A percentile compares a stretch with the other conserved stretches of the same genome.
Conservation (phyloP, 2,888 invertebrate species). For the Podotricha telesiphe region DNA sequence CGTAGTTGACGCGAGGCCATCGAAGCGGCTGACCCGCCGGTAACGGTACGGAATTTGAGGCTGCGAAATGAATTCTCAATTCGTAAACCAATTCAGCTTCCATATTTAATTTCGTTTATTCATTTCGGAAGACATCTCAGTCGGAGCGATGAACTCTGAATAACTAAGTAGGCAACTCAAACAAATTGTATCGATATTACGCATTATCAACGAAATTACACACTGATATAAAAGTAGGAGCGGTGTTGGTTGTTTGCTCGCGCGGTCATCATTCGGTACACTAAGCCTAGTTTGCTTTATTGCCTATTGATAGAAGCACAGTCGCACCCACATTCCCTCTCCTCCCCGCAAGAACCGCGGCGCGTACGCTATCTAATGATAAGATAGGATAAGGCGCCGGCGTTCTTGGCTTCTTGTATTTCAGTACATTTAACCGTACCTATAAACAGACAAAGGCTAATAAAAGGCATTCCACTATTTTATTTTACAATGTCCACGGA, state of each 20-base stretch:
- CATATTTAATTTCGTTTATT: slow-evolving; percentile 29
- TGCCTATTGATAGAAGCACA: slow-evolving; percentile 25
- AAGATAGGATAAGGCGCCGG: slow-evolving; percentile 27
- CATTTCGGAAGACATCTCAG: slow-evolving; percentile 21
- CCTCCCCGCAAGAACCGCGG: not conserved
- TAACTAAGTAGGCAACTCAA: slow-evolving; percentile 31
- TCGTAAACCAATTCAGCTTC: slow-evolving; percentile 26
- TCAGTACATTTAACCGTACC: not conserved
- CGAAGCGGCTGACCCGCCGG: not conserved
- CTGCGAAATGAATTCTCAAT: slow-evolving; percentile 25
- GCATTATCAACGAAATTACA: slow-evolving; percentile 34
- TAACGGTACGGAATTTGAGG: slow-evolving; percentile 7
- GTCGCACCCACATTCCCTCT: slow-evolving; percentile 4
- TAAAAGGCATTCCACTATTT: not conserved
- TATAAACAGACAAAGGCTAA: not conserved
- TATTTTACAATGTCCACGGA: not conserved
- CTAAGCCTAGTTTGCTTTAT: slow-evolving; percentile 38
- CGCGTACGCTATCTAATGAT: slow-evolving; percentile 26
- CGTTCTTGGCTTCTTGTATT: slow-evolving; percentile 17
- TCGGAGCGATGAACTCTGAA: slow-evolving; percentile 28
- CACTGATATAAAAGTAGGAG: slow-evolving; percentile 33
- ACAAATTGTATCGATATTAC: slow-evolving; percentile 27
- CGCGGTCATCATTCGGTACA: slow-evolving; percentile 33
- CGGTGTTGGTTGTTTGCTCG: slow-evolving; percentile 30
- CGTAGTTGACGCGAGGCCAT: not conserved